Evolutionary conservation across 2,888 invertebrate species (phyloP).

Genomic region (Zelleria hepariella): DNA sequence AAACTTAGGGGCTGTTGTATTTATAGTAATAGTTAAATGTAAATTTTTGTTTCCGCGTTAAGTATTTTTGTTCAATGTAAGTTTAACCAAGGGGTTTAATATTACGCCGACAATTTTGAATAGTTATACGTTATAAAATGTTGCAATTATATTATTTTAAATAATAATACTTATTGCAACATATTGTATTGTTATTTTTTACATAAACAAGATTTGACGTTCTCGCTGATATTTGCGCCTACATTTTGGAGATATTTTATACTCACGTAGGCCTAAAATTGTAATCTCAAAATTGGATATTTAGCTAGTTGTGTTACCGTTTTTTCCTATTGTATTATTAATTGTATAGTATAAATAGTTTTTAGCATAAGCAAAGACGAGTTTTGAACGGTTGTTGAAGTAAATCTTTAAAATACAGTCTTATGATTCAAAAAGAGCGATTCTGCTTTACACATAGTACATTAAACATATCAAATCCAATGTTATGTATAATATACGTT

Average conservation of each 20-base stretch:
- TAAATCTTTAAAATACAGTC: slow-evolving; percentile 29
- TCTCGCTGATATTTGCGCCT: not conserved
- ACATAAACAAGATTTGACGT: not conserved
- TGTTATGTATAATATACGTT: slow-evolving; percentile 21
- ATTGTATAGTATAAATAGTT: not conserved
- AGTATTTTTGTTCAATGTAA: slow-evolving; percentile 22
- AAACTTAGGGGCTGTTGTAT: slow-evolving; percentile 67
- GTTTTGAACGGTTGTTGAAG: slow-evolving; percentile 27
- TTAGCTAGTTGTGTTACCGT: slow-evolving; percentile 46
- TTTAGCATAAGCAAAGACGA: slow-evolving; percentile 19
- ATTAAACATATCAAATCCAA: slow-evolving; percentile 64
- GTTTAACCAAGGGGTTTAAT: slow-evolving; percentile 25
- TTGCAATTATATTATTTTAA: not conserved
- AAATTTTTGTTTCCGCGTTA: slow-evolving; percentile 57
- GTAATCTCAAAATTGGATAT: slow-evolving; percentile 44
- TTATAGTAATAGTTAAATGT: slow-evolving; percentile 54
- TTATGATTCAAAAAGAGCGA: slow-evolving; percentile 40
- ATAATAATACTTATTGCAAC: too few relatives aligned
- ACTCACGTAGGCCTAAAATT: slow-evolving; percentile 44
- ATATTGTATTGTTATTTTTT: too few relatives aligned
- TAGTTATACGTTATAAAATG: not conserved
- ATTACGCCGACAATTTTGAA: slow-evolving; percentile 20
- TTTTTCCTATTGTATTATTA: slow-evolving; percentile 40
- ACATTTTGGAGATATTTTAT: not conserved
- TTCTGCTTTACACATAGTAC: slow-evolving; percentile 59